Percentiles rank a stretch among this genome's conserved stretches.
These are phyloP conservation scores for Uromys caudimaculatus DNA, from an alignment of 2,797 vertebrate species.

Conservation along the genomic window DNA sequence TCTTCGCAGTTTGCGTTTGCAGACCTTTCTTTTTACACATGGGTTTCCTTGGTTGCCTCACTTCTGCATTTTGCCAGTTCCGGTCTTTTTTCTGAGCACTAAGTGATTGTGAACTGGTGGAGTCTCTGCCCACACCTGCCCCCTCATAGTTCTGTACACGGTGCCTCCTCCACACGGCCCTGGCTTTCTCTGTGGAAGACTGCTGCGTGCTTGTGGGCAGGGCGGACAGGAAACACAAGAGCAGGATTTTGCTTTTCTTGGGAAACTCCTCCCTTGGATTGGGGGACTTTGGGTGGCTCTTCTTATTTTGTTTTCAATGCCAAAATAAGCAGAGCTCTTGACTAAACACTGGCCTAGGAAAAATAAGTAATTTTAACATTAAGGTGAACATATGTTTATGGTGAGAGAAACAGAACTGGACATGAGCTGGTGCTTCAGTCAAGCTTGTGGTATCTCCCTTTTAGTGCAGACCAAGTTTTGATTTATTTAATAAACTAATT, in stretches of 20 bases:
- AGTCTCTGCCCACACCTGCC: constrained; percentile 64
- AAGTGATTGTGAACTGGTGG: not conserved
- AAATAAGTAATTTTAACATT: constrained; percentile 81
- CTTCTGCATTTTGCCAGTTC: not conserved
- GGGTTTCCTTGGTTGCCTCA: not conserved
- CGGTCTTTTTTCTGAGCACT: not conserved
- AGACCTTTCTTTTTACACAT: not conserved
- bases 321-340: constrained; percentile 87
- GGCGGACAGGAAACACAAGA: constrained; percentile 86
- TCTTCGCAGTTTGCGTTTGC: not conserved
- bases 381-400: constrained; percentile 81
- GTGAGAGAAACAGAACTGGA: constrained; percentile 43
- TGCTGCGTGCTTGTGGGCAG: constrained; percentile 77
- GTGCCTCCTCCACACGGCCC: not conserved
- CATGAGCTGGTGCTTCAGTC: not conserved
- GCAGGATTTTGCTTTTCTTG: constrained; percentile 88
- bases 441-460: not conserved
- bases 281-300: constrained; percentile 86
- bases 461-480: not conserved
- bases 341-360: constrained; percentile 82
- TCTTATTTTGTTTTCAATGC: constrained; percentile 85
- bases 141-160: not conserved
- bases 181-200: constrained; percentile 55
- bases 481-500: constrained; percentile 30
- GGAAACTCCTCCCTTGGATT: constrained; percentile 90